Evolutionary conservation across 2,113 vertebrate species (phyloP), one percentile per base, ranked within the genome.

Genomic region (Bagarius yarrelli): DNA sequence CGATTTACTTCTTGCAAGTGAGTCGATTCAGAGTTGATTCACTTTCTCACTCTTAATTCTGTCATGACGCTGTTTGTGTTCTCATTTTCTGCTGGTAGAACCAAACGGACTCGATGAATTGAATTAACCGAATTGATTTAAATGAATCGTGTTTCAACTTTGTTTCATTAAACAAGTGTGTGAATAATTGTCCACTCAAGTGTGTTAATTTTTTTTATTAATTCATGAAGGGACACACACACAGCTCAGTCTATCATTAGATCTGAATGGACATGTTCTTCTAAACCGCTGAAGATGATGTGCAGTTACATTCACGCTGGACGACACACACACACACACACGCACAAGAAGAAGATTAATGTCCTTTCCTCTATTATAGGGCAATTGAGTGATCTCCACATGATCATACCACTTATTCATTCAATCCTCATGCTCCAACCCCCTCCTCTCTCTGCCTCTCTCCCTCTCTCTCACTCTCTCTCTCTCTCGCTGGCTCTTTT

Each of bases 361-460:
- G 56, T 34, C 13, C 56, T n/a, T 71, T 40, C 80, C 32, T 53
- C 30, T 47, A 75, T 77, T 76, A 50, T 3, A 11, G 72, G 63
- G 23, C 64, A 14, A 80, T 30, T 76, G 40, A 69, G 32, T 67
- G 60, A 64, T 77, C 76, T 74, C 69, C 32, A 21, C 76, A 55
- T 72, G 76, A 27, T 79, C 78, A 79, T 73, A 79, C 27, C 76
- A 79, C 77, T 79, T 76, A 82, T 19, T 32, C 25, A 52, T 78
- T 78, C 66, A 61, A 71, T 60, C 50, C 50, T 25, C 2, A 16
- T 57, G 21, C 15, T 1, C 15, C 23, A 5, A 50, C 23, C 0
- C 71, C 18, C 12, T 32, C 25, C 25, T 71, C 23, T 1, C 69
- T 4, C 25, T 23, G 34, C n/a, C 21, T 36, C 66, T 73, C 34